Evolutionary conservation across 2,888 invertebrate genomes (phyloP).

Genomic region (Andrena fulva): DNA sequence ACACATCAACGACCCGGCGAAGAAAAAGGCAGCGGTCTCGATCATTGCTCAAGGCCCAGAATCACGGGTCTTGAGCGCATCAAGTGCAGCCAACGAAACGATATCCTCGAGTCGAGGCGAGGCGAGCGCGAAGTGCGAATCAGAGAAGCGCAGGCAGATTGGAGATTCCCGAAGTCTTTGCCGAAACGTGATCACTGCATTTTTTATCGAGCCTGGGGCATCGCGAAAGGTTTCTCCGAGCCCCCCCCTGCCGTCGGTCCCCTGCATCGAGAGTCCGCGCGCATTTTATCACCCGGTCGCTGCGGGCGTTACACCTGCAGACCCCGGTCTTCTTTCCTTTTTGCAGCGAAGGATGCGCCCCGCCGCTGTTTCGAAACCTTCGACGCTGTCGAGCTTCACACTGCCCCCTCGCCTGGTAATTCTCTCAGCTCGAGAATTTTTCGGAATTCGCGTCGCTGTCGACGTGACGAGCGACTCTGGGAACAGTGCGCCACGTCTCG

Average conservation of each 20-base stretch:
- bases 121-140: constrained; percentile 48
- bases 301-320: constrained; percentile 80
- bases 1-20: too few relatives aligned
- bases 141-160: constrained; percentile 60
- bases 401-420: neutral
- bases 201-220: constrained; percentile 72
- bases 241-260: constrained; percentile 13
- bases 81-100: neutral
- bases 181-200: constrained; percentile 75
- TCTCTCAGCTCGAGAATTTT: neutral
- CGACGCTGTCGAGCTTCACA: constrained; percentile 7
- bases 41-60: neutral
- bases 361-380: constrained; percentile 44
- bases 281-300: constrained; percentile 78
- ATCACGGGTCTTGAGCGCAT: neutral
- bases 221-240: constrained; percentile 62
- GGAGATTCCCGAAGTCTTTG: constrained; percentile 70
- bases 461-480: neutral
- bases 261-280: constrained; percentile 64
- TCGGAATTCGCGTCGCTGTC: neutral
- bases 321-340: constrained; percentile 61
- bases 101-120: neutral
- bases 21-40: too few relatives aligned
- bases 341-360: constrained; percentile 43
- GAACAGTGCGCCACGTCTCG: neutral